Evolutionary conservation across 1,140 invertebrate genomes (phyloP), one percentile per base, ranked within the genome.

Genomic region (Bombyx mandarina): DNA sequence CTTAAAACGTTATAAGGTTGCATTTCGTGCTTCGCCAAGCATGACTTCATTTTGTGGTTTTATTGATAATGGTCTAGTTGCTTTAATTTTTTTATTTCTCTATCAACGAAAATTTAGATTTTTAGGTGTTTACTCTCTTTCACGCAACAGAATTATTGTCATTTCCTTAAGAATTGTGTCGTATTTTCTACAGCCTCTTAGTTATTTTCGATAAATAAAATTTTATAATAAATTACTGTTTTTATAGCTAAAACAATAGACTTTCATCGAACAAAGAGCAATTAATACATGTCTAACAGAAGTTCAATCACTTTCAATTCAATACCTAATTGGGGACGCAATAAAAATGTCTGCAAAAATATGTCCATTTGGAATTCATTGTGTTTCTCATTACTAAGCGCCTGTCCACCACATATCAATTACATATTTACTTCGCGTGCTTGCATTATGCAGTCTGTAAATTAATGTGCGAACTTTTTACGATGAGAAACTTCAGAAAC

Each of bases 341-440:
- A 70, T 67, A 67, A 69, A 71, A 47, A 45, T 26, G 57, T 71
- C 72, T 73, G 58, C 73, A 72, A 72, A 53, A 62, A 60, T 50
- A 61, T 42, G 57, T 61, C 66, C 48, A 55, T 57, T 69, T 61
- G 67, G 62, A 67, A 73, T 77, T 70, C 74, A 78, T 78, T 74
- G 69, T 61, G 68, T 63, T 55, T 42, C 35, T 22, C 56, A 50
- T 56, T 42, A 48, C 45, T 10, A 45, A 44, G 46, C 58, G 56
- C 66, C 51, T 62, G 63, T 47, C 12, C n/a, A 73, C 69, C 67
- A 65, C 74, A 69, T 65, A 59, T 62, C 61, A 35, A 56, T 44
- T 10, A 58, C 54, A 56, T 65, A 65, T 69, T 61, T 65, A 10
- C 42, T 62, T 53, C 57, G 62, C 63, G 64, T 61, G 43, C 50